Evolutionary conservation across 1,140 invertebrate species (phyloP), one percentile per base, ranked within the genome.

Genomic region (Matsumurasca onukii): DNA sequence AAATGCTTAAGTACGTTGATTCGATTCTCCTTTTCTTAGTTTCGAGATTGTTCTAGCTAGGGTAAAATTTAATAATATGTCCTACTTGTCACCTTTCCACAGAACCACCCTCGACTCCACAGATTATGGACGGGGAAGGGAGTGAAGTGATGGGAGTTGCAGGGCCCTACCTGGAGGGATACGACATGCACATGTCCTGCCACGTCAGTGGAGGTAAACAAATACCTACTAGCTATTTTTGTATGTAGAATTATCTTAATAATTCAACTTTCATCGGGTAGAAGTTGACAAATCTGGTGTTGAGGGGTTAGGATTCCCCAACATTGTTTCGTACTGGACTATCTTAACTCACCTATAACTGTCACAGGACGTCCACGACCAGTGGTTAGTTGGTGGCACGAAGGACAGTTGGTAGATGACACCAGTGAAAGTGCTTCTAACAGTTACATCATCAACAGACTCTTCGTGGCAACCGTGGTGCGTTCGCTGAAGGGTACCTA

Each of bases 141-240:
- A 85, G 86, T 71, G 87, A 92, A 77, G 87, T 94, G 65, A 82
- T 84, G 59, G 86, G 86, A 51, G 79, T 88, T 22, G 90, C 90
- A 1, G 91, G 92, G 48, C 92, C 91, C 27, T 94, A 93, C 78
- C 83, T 90, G 69, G 92, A 94, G 81, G 92, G 90, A 52, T 88
- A 90, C 74, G 86, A 89, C 75, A 82, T 94, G 5, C 86, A 88
- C 69, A 82, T 95, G 25, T 89, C 88, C 69, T 95, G 92, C 79
- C 89, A 92, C 80, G 91, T 92, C 62, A 84, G 85, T 73, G 92
- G 91, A 79, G 92, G 92, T 94, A 84, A n/a, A n/a, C n/a, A n/a
- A n/a, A n/a, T n/a, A n/a, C n/a, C n/a, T n/a, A n/a, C n/a, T n/a
- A n/a, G n/a, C n/a, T n/a, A n/a, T n/a, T n/a, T n/a, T n/a, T n/a